phyloP scores from a whole-genome alignment of 2,888 invertebrate species.

The Antitype chi region DNA sequence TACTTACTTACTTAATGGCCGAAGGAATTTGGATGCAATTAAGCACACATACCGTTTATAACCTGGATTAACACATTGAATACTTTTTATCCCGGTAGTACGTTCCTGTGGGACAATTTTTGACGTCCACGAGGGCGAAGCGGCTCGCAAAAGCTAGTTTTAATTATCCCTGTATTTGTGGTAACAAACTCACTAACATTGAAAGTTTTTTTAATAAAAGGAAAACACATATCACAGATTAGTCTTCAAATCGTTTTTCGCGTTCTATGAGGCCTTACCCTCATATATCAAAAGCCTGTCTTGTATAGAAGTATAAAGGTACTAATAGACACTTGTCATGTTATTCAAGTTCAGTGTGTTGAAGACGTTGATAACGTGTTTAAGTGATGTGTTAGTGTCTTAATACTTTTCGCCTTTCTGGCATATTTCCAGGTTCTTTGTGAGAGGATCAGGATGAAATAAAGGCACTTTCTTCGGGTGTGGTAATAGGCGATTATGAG shows the following conservation, averaged over 20 bases:
- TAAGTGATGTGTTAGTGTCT: slow-evolving; percentile 38
- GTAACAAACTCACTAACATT: too few species aligned
- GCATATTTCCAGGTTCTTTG: slow-evolving; percentile 33
- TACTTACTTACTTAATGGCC: too few species aligned
- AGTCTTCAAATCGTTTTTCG: background rate
- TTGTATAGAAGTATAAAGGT: slow-evolving; percentile 27
- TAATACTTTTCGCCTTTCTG: slow-evolving; percentile 36
- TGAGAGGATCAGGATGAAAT: slow-evolving; percentile 21
- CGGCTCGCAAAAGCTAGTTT: too few species aligned
- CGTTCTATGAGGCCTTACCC: slow-evolving; percentile 1
- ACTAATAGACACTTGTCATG: slow-evolving; percentile 37
- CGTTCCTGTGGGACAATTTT: too few species aligned
- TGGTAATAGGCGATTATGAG: slow-evolving; percentile 18
- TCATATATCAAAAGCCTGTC: background rate
- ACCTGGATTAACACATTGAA: too few species aligned
- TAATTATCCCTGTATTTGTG: too few species aligned
- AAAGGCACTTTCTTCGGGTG: slow-evolving; percentile 10
- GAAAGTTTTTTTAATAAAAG: too few species aligned
- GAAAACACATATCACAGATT: too few species aligned
- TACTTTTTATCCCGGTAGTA: too few species aligned
- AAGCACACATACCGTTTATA: too few species aligned
- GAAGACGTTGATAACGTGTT: slow-evolving; percentile 49
- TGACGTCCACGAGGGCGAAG: too few species aligned
- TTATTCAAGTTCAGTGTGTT: slow-evolving; percentile 48
- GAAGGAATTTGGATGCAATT: too few species aligned